A percentile compares a stretch with the other conserved stretches of the same genome.
phyloP scores from a whole-genome alignment of 2,888 invertebrate species.

The Phyllotreta striolata region DNA sequence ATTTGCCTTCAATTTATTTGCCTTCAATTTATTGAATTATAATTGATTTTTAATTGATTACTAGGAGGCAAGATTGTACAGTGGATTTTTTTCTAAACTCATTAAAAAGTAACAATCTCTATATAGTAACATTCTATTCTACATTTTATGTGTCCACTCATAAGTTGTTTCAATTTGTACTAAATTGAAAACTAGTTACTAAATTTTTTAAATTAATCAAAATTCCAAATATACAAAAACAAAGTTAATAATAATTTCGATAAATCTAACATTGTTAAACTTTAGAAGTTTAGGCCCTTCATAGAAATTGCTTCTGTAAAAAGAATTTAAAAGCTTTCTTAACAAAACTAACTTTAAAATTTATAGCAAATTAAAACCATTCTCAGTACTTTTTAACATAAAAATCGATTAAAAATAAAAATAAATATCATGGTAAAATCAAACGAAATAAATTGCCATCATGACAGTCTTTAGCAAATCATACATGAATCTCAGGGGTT shows the following conservation, averaged over 20 bases:
- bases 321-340: constrained; percentile 17
- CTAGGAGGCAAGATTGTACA: neutral
- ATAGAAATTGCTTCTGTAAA: constrained; percentile 1
- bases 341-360: constrained; percentile 7
- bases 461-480: constrained; percentile 50
- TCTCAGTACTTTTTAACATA: constrained; percentile 21
- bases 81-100: neutral
- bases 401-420: constrained; percentile 13
- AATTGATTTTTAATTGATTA: no score
- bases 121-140: constrained; percentile 1
- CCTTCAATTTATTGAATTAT: no score
- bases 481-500: constrained; percentile 60
- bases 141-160: constrained; percentile 20
- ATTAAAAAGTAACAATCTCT: constrained; percentile 8
- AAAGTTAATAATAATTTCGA: neutral
- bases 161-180: constrained; percentile 31
- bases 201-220: constrained; percentile 16
- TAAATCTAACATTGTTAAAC: neutral
- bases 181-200: constrained; percentile 27
- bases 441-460: constrained; percentile 6
- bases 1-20: no score
- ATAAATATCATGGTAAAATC: constrained; percentile 13
- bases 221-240: neutral
- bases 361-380: constrained; percentile 12
- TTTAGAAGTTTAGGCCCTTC: no score